These are phyloP conservation scores for Glyphotaelius pellucidus DNA, from an alignment of 2,888 invertebrate genomes.

Conservation along the genomic window DNA sequence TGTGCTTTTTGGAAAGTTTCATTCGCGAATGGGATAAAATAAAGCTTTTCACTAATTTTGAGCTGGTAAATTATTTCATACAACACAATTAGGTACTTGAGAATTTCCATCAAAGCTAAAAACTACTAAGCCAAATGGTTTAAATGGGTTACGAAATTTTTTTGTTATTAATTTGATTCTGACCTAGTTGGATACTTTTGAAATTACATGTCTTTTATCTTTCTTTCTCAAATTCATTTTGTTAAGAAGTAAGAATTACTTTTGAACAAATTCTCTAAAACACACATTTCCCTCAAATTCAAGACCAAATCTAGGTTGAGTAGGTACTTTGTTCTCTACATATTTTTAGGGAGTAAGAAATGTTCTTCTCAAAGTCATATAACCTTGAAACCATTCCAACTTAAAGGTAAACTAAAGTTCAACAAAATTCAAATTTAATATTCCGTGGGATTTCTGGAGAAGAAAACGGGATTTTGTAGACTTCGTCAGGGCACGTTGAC, in stretches of 20 bases:
- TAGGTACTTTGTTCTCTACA: background rate
- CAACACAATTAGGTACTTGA: too few relatives aligned
- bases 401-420: background rate
- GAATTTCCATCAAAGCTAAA: too few relatives aligned
- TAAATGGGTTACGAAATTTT: background rate
- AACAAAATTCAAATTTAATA: background rate
- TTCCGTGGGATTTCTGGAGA: background rate
- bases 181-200: background rate
- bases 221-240: background rate
- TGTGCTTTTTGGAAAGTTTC: too few relatives aligned
- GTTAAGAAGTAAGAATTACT: background rate
- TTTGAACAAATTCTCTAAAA: background rate
- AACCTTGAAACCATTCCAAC: background rate
- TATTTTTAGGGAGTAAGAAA: background rate
- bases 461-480: background rate
- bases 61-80: too few relatives aligned
- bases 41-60: too few relatives aligned
- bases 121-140: too few relatives aligned
- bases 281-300: background rate
- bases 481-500: background rate
- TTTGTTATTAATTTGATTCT: background rate
- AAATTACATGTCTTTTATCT: background rate
- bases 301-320: background rate
- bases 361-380: background rate
- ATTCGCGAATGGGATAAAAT: too few relatives aligned